Base-by-base conservation (phyloP, 2,888 invertebrate genomes). In the Mimachlamys varia region DNA sequence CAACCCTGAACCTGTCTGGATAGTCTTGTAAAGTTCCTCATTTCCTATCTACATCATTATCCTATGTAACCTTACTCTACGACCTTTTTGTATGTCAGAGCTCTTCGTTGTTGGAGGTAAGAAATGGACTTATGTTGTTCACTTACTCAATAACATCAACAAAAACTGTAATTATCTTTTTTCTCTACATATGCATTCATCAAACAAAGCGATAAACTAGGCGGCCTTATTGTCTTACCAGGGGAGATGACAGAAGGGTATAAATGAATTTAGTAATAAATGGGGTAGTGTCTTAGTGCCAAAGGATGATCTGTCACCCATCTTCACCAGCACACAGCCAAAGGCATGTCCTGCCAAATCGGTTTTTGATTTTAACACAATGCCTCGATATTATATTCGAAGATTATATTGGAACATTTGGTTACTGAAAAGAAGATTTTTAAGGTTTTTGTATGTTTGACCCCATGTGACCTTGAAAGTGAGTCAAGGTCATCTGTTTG, bases 181-280 rank as follows among this genome's bases (percentile, higher is more conserved):
- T 76, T 76, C 76, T 27, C 76, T 76, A 33, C 58, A 58, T 58
- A 58, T 76, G 33, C 76, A 76, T 76, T 76, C 33, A 76, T 76
- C 76, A 76, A 22, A 76, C 33, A 33, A 0, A 2, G 76, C 27
- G 4, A 76, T 76, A 76, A 76, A 76, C 62, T 76, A 76, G 27
- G 62, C 27, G 27, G n/a, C 4, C 10, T 76, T 76, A 76, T 76
- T 76, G 76, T 76, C 76, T 76, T 76, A 76, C 76, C 33, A 22
- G 12, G 76, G 27, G 33, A 76, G 76, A 76, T 76, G 76, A 76
- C 76, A 76, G 33, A 76, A 33, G 76, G 19, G 33, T 76, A 76
- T 27, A 76, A 76, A 76, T 76, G 76, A 76, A 76, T 76, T 76
- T 76, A 33, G 76, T 76, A 76, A 76, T 27, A 76, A 33, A 76